These are phyloP conservation scores for Pangasius krempfi DNA, from an alignment of 2,797 vertebrate species.

Conservation along the genomic window DNA sequence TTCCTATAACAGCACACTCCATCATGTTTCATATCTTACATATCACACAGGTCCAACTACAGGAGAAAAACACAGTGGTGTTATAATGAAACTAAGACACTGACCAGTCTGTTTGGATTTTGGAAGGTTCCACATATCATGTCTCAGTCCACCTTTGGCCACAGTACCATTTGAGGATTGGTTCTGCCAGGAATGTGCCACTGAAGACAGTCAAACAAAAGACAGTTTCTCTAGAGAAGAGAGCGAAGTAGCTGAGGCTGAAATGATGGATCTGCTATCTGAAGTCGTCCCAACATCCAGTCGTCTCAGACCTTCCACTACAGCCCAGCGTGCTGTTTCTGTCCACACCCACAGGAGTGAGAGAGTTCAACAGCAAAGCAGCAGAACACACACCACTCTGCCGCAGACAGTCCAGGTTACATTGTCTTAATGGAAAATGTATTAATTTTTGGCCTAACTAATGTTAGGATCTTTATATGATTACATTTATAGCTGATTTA, in stretches of 20 bases:
- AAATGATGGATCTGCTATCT: slow-evolving; percentile 61
- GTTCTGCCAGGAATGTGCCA: slow-evolving; percentile 64
- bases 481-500: neutral
- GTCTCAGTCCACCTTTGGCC: slow-evolving; percentile 54
- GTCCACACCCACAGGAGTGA: slow-evolving; percentile 23
- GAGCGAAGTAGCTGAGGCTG: slow-evolving; percentile 62
- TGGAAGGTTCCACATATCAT: slow-evolving; percentile 63
- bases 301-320: slow-evolving; percentile 60
- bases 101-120: neutral
- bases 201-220: slow-evolving; percentile 44
- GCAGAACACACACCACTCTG: slow-evolving; percentile 37
- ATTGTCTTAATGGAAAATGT: neutral
- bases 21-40: neutral
- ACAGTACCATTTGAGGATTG: slow-evolving; percentile 55
- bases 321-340: slow-evolving; percentile 22
- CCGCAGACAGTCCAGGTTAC: slow-evolving; percentile 53
- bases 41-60: neutral
- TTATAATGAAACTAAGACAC: neutral
- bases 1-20: neutral
- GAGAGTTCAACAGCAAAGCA: slow-evolving; percentile 48
- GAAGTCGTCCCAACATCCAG: slow-evolving; percentile 55
- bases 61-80: neutral
- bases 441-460: neutral
- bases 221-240: slow-evolving; percentile 45
- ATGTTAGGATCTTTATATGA: neutral